Evolutionary conservation across 2,888 invertebrate species (phyloP).

Genomic region (Diarsia brunnea): DNA sequence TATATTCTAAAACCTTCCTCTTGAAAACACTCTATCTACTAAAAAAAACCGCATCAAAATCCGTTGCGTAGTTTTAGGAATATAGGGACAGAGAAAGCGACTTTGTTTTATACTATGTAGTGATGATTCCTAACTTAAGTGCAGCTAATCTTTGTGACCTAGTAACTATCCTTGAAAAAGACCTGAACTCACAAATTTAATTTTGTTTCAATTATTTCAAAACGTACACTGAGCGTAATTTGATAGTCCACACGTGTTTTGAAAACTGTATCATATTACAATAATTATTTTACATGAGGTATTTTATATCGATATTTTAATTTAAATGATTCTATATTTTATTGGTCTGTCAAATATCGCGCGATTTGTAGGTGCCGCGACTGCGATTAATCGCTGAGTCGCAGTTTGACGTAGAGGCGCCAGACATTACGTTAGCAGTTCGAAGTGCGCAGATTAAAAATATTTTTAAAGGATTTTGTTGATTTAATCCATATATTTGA

Average conservation of each 20-base stretch:
- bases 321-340: constrained; percentile 15
- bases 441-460: background rate
- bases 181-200: background rate
- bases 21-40: too few relatives aligned
- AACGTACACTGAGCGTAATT: constrained; percentile 17
- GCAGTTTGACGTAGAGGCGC: background rate
- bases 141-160: background rate
- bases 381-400: background rate
- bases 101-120: too few relatives aligned
- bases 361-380: background rate
- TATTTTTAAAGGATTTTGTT: background rate
- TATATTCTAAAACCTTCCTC: too few relatives aligned
- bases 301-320: background rate
- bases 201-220: constrained; percentile 21
- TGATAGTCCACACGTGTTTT: constrained; percentile 29
- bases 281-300: background rate
- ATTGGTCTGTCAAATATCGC: background rate
- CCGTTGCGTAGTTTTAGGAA: too few relatives aligned
- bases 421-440: background rate
- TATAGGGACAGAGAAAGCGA: too few relatives aligned
- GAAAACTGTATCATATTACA: constrained; percentile 18
- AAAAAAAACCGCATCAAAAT: too few relatives aligned
- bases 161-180: constrained; percentile 25
- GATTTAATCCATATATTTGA: background rate
- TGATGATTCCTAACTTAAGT: background rate